Evolutionary conservation across 2,888 invertebrate genomes (phyloP).

Genomic region (Diarsia rubi): DNA sequence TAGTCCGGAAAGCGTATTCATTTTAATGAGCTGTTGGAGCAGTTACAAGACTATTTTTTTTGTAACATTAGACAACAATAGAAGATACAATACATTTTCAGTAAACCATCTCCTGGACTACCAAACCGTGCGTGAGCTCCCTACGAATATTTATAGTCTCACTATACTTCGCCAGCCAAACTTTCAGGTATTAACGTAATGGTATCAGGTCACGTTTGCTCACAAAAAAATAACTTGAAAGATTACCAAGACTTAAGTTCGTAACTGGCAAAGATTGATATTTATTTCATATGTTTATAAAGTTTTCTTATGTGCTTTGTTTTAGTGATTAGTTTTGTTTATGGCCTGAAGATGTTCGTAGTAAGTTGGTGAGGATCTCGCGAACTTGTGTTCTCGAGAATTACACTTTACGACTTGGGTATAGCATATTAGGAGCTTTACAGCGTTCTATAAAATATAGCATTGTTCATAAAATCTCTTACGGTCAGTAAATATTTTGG

Average conservation of each 20-base stretch:
- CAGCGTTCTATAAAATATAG: background rate
- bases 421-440: background rate
- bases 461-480: background rate
- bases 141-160: slow-evolving; percentile 63
- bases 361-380: background rate
- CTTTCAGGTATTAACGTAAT: slow-evolving; percentile 64
- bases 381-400: no score
- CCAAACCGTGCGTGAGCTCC: slow-evolving; percentile 59
- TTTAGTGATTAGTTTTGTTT: slow-evolving; percentile 22
- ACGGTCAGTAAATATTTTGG: background rate
- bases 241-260: slow-evolving; percentile 48
- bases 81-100: background rate
- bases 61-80: background rate
- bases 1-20: no score
- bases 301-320: slow-evolving; percentile 18
- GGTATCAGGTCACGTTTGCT: slow-evolving; percentile 59
- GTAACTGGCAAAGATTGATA: slow-evolving; percentile 52
- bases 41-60: background rate
- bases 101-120: slow-evolving; percentile 43
- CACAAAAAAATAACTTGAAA: slow-evolving; percentile 59
- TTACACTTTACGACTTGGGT: background rate
- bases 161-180: slow-evolving; percentile 51
- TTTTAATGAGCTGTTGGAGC: no score
- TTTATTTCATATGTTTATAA: slow-evolving; percentile 54
- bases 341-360: background rate